A percentile compares a stretch with the other conserved stretches of the same genome.
phyloP scores from a whole-genome alignment of 2,113 vertebrate genomes.

The Silurus meridionalis region DNA sequence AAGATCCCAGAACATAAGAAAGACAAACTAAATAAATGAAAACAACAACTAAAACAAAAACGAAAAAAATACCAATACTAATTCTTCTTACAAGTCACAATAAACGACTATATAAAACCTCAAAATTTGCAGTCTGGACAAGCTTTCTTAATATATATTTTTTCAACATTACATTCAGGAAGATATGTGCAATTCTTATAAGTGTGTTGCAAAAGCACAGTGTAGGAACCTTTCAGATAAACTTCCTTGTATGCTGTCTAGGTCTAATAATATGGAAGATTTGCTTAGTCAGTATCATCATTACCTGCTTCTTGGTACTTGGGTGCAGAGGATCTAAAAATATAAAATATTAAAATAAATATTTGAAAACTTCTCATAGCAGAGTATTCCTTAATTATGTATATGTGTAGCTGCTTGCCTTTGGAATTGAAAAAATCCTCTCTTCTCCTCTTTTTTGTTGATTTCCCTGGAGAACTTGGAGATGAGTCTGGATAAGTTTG shows the following conservation, averaged over 20 bases:
- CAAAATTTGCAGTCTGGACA: neutral
- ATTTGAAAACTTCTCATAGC: neutral
- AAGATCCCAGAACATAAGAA: neutral
- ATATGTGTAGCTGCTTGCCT: conserved; percentile 66
- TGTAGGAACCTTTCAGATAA: neutral
- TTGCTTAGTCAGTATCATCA: neutral
- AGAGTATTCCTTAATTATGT: neutral
- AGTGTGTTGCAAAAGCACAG: neutral
- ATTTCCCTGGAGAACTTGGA: conserved; percentile 86
- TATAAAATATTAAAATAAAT: neutral
- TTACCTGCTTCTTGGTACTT: conserved; percentile 65
- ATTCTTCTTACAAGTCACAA: neutral
- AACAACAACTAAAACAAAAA: neutral
- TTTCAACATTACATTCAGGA: neutral
- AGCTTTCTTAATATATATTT: neutral
- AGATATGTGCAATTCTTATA: neutral
- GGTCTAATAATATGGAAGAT: neutral
- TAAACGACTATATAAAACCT: neutral
- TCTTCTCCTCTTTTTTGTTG: conserved; percentile 82
- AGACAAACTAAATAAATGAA: no score
- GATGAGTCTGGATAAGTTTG: conserved; percentile 74
- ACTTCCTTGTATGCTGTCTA: neutral
- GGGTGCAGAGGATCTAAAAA: conserved; percentile 51
- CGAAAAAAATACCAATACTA: neutral
- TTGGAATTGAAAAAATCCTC: conserved; percentile 73